Base-by-base conservation (phyloP, 2,888 invertebrate genomes). In the Elegia similella region DNA sequence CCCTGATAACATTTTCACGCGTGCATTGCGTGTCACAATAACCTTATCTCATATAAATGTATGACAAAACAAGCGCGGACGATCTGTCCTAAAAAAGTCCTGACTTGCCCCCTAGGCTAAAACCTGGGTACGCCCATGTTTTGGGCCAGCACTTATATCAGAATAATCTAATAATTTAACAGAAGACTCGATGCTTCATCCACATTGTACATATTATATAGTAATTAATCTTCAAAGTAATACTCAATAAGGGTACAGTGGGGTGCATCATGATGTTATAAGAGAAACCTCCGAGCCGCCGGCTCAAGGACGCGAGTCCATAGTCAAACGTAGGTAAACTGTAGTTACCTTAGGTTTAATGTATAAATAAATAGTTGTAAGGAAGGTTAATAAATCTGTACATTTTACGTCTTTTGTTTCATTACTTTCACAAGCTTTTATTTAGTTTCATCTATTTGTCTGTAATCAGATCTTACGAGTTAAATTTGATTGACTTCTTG, bases 251-350 rank as follows among this genome's bases (percentile, higher is more conserved):
- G 38, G 38, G 46, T 46, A 29, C 13, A 38, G 50, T 50, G 58
- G 60, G 16, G 32, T 55, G 47, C 53, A 55, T 79, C 70, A 75
- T 76, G 78, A 83, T 85, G 75, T 79, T 70, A 52, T 66, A 65
- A 54, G 64, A 64, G 61, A 63, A 75, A 75, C 70, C 78, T 78
- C 76, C 65, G 80, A 73, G 72, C 79, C 63, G 1, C 6, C 16
- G 32, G 48, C 50, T 50, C 50, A 15, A 34, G 50, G 50, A 50
- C 50, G 7, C 10, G 6, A 72, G 86, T 84, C 86, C 85, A 84
- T 87, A 87, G 87, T 87, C 87, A 87, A 85, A 82, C 76, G 70
- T 86, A 85, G 70, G 82, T 82, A 79, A 76, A 81, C 53, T 64
- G 58, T 59, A 62, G 64, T 64, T 64, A 64, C 64, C 64, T 59